Evolutionary conservation across 2,888 invertebrate genomes (phyloP), one percentile per base, ranked within the genome.

Genomic region (Orthosia gracilis): DNA sequence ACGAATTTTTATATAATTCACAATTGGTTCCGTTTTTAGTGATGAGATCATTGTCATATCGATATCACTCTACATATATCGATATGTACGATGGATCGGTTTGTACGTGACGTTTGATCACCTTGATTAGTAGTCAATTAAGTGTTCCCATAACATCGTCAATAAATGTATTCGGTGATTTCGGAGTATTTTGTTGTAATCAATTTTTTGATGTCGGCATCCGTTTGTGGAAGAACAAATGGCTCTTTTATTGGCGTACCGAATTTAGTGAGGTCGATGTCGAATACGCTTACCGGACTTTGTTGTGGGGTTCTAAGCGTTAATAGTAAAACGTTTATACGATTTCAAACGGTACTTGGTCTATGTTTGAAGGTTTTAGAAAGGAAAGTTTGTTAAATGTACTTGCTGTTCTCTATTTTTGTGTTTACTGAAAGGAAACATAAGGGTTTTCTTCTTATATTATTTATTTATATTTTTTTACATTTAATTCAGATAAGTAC

Each of bases 151-250:
- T 95, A 95, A 96, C 93, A 95, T 91, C 94, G 86, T 88, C 94
- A 94, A 96, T 96, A 96, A 96, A 96, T 90, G 94, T 94, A 92
- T 94, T 93, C 92, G 94, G 94, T 94, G 94, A 95, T 96, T 95
- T 93, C 93, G 91, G 92, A 92, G 95, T 94, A 95, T 96, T 96
- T 96, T 95, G 94, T 95, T 93, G 94, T 95, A 96, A 96, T 96
- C 95, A 96, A 96, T 95, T 94, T 91, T 94, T 92, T 91, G 93
- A 91, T 90, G 96, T 91, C 96, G 96, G 96, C 95, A 89, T 94
- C 89, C 94, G 95, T 96, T 95, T 96, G 94, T 92, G 88, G 90
- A 90, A 89, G 91, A 91, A 93, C 93, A 92, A 94, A 95, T 94
- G 93, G 91, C 87, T 82, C 89, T 93, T 96, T 96, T 96, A 96